Evolutionary conservation across 2,797 vertebrate species (phyloP).

Genomic region (Micrastur ruficollis): DNA sequence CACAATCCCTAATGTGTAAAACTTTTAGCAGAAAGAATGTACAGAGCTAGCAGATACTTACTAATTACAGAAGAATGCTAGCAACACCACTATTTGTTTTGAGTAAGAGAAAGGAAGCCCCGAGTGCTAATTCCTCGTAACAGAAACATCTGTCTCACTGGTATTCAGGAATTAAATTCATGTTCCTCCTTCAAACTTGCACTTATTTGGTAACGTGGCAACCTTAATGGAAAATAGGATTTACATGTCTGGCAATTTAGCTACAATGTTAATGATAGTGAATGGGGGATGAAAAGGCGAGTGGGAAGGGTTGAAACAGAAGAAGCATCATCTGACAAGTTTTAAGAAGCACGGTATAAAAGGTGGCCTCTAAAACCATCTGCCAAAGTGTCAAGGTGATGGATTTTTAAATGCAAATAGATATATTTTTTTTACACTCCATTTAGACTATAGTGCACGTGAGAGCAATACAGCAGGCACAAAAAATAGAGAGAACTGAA

Average conservation of each 20-base stretch:
- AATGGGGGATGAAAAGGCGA: neutral
- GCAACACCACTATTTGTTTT: neutral
- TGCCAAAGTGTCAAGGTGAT: conserved; percentile 8
- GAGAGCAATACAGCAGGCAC: neutral
- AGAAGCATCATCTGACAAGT: neutral
- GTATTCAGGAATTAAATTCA: conserved; percentile 12
- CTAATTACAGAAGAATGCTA: neutral
- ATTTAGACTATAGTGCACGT: neutral
- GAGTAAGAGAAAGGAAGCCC: conserved; percentile 20
- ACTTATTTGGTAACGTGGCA: conserved; percentile 42
- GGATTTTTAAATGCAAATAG: conserved; percentile 10
- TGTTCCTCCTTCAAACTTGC: conserved; percentile 7
- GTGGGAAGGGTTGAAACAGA: neutral
- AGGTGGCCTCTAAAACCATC: neutral
- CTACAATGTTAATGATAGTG: neutral
- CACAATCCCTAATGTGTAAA: neutral
- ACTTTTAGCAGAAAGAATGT: neutral
- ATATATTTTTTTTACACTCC: neutral
- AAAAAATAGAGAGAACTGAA: neutral
- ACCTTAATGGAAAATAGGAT: conserved; percentile 39
- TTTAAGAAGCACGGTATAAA: neutral
- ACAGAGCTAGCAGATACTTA: neutral
- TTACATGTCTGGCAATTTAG: conserved; percentile 19
- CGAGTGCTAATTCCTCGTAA: conserved; percentile 9
- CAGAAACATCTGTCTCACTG: conserved; percentile 36